phyloP scores from a whole-genome alignment of 2,797 vertebrate species.

The Malacoctenus gilli region DNA sequence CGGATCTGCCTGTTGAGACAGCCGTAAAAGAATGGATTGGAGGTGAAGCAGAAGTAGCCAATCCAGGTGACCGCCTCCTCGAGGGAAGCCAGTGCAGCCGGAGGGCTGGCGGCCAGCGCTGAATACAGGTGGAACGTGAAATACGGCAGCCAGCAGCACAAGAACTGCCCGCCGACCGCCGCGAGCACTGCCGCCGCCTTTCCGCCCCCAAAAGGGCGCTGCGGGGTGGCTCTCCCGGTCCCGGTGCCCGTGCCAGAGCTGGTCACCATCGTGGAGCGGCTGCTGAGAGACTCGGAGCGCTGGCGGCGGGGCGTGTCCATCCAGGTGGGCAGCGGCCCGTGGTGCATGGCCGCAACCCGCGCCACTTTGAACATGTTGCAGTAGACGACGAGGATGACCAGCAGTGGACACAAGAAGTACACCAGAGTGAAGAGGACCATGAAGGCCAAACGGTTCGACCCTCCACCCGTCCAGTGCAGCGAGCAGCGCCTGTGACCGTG shows the following conservation, averaged over 20 bases:
- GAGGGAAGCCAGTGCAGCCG: slow-evolving; percentile 83
- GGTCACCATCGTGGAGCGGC: slow-evolving; percentile 95
- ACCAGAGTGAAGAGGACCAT: slow-evolving; percentile 92
- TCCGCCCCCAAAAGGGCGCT: slow-evolving; percentile 91
- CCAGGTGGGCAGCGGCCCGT: slow-evolving; percentile 93
- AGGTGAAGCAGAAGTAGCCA: slow-evolving; percentile 97
- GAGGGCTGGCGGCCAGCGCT: slow-evolving; percentile 85
- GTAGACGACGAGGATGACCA: slow-evolving; percentile 95
- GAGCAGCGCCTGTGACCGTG: slow-evolving; percentile 86
- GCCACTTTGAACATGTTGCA: slow-evolving; percentile 99
- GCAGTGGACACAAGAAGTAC: slow-evolving; percentile 93
- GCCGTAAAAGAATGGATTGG: slow-evolving; percentile 98
- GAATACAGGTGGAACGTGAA: slow-evolving; percentile 97
- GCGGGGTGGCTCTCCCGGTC: slow-evolving; percentile 87
- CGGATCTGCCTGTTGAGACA: slow-evolving; percentile 98
- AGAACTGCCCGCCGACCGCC: slow-evolving; percentile 94
- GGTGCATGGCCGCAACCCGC: slow-evolving; percentile 95
- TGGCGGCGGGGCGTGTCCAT: slow-evolving; percentile 91
- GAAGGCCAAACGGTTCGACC: slow-evolving; percentile 90
- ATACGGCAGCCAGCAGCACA: slow-evolving; percentile 97
- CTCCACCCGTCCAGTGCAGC: slow-evolving; percentile 90
- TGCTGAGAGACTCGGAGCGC: slow-evolving; percentile 93
- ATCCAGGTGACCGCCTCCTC: slow-evolving; percentile 98
- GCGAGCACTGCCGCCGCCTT: slow-evolving; percentile 93
- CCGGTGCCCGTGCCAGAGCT: slow-evolving; percentile 82